A percentile compares a stretch with the other conserved stretches of the same genome.
phyloP scores from a whole-genome alignment of 2,797 vertebrate genomes.

The Sebastolobus altivelis region DNA sequence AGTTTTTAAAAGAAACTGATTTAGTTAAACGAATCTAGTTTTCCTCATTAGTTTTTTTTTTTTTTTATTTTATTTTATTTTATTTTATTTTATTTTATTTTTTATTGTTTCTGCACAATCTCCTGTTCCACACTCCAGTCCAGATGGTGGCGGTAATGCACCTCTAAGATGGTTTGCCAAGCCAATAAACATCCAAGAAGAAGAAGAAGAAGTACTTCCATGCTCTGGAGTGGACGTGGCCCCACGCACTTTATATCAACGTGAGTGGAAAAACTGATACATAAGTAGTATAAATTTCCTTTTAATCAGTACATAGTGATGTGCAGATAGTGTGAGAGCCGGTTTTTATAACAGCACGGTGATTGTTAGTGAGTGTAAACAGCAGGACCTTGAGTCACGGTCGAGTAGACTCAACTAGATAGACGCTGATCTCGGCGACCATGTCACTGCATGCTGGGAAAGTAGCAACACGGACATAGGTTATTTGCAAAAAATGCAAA shows the following conservation, averaged over 20 bases:
- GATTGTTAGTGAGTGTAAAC: neutral
- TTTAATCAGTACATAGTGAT: fast-evolving
- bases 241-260: conserved; percentile 33
- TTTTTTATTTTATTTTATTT: too few relatives aligned
- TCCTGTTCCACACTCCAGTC: too few relatives aligned
- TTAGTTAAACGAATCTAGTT: too few relatives aligned
- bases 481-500: neutral
- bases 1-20: too few relatives aligned
- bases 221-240: conserved; percentile 66
- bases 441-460: conserved; percentile 28
- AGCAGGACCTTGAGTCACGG: conserved; percentile 54
- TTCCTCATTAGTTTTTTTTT: too few relatives aligned
- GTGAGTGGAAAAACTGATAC: conserved; percentile 62
- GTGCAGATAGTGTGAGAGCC: fast-evolving
- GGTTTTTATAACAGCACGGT: fast-evolving
- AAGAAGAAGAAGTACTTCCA: conserved; percentile 12
- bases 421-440: conserved; percentile 22
- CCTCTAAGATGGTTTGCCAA: too few relatives aligned
- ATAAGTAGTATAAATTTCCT: neutral
- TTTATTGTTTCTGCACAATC: too few relatives aligned
- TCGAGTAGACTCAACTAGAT: conserved; percentile 20
- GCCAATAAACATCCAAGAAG: too few relatives aligned
- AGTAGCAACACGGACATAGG: neutral
- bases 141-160: too few relatives aligned
- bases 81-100: too few relatives aligned